Evolutionary conservation across 2,888 invertebrate genomes (phyloP).

Genomic region (Oscheius onirici): DNA sequence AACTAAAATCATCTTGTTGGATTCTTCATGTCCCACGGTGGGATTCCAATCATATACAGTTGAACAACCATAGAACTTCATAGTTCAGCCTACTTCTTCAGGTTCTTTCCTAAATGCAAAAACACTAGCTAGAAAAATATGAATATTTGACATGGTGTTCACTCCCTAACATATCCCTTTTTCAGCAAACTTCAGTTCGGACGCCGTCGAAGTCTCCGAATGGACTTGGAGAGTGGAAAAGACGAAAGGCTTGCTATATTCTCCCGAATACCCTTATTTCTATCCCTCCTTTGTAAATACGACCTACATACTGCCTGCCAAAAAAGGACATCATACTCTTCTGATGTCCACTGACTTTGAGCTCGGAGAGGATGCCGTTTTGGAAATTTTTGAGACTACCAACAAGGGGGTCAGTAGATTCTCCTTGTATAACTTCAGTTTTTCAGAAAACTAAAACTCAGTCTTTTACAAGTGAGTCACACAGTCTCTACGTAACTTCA

Average conservation of each 20-base stretch:
- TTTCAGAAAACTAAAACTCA: conserved; percentile 47
- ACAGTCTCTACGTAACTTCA: conserved; percentile 45
- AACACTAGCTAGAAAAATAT: too few species aligned
- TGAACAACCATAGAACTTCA: too few species aligned
- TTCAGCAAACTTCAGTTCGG: conserved; percentile 39
- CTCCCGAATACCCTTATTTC: conserved; percentile 51
- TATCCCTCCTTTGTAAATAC: conserved; percentile 50
- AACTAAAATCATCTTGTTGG: too few species aligned
- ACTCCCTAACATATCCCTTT: background rate
- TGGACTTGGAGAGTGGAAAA: conserved; percentile 51
- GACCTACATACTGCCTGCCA: conserved; percentile 48
- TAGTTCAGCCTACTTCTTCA: too few species aligned
- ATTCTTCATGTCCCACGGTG: too few species aligned
- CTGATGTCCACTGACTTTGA: conserved; percentile 38
- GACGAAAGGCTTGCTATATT: conserved; percentile 43
- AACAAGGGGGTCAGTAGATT: conserved; percentile 33
- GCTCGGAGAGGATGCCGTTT: conserved; percentile 41
- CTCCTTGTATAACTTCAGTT: background rate
- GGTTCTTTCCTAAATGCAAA: too few species aligned
- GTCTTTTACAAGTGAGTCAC: conserved; percentile 42
- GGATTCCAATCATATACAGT: too few species aligned
- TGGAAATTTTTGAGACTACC: conserved; percentile 47
- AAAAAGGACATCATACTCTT: conserved; percentile 44
- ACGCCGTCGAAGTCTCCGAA: conserved; percentile 49
- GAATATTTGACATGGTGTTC: too few species aligned